These are phyloP conservation scores for Battus philenor DNA, from an alignment of 1,140 invertebrate genomes.

Conservation along the genomic window DNA sequence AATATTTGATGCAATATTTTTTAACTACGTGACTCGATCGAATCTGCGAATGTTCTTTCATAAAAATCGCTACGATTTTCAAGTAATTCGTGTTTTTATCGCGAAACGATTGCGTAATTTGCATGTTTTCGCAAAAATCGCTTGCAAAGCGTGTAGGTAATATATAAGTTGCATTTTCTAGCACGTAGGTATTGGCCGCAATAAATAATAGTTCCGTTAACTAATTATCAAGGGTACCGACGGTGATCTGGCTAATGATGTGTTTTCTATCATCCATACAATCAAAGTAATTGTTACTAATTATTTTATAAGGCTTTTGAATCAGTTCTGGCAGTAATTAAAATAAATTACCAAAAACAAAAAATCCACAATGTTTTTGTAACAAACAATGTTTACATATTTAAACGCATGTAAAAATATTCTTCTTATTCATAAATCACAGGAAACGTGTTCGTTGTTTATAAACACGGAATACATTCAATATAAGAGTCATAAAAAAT, in stretches of 20 bases:
- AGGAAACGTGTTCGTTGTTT: no score
- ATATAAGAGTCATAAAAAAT: background rate
- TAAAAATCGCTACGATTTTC: conserved; percentile 14
- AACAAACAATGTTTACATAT: no score
- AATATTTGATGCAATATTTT: conserved; percentile 5
- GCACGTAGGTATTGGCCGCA: conserved; percentile 2
- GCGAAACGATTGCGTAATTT: conserved; percentile 12
- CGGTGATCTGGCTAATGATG: background rate
- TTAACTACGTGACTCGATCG: conserved; percentile 10
- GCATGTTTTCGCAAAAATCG: conserved; percentile 13
- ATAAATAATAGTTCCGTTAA: background rate
- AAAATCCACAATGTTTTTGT: no score
- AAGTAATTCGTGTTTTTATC: conserved; percentile 14
- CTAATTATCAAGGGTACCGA: background rate
- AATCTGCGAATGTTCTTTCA: conserved; percentile 14
- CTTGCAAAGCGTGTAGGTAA: conserved; percentile 2
- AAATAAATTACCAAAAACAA: no score
- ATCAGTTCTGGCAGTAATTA: no score
- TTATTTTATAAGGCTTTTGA: no score
- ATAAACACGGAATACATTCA: no score
- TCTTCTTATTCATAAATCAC: no score
- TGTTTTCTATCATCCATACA: background rate
- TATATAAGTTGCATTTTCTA: background rate
- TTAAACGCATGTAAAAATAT: no score
- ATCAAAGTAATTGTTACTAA: background rate